Conservation (phyloP, 2,113 vertebrate genomes). For the Pycnonotus jocosus region DNA sequence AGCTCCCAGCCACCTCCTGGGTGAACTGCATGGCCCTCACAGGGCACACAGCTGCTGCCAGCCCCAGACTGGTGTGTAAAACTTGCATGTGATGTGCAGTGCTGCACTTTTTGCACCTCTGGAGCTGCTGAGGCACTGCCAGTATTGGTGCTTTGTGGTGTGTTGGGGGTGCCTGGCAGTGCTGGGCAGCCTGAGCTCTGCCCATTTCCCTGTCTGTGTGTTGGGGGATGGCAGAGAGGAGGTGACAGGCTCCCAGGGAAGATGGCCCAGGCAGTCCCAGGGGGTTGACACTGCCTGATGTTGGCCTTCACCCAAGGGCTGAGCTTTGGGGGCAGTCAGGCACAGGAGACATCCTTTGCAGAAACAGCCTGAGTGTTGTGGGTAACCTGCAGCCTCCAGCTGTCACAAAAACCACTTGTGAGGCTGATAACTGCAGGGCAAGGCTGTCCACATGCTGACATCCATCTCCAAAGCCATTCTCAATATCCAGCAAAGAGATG, state of each 20-base stretch:
- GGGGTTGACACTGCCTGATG: background rate
- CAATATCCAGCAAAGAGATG: background rate
- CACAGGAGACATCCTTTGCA: background rate
- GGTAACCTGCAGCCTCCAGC: background rate
- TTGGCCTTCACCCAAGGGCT: background rate
- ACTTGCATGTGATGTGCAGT: background rate
- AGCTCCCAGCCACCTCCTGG: background rate
- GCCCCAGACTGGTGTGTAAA: background rate
- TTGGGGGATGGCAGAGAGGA: background rate
- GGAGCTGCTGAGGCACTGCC: background rate
- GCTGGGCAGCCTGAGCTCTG: background rate
- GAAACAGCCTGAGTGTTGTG: background rate
- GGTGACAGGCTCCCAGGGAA: background rate
- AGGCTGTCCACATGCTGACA: background rate
- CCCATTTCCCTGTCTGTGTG: accelerated
- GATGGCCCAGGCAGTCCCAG: background rate
- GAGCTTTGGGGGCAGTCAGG: background rate
- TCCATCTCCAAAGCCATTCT: background rate
- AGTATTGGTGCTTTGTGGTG: accelerated
- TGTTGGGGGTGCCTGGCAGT: background rate
- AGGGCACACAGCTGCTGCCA: background rate
- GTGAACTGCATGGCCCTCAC: background rate
- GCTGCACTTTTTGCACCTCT: background rate
- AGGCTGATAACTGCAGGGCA: background rate
- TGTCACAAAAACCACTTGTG: background rate